Conservation (phyloP, 2,797 vertebrate species). For the Eulemur coronatus region DNA sequence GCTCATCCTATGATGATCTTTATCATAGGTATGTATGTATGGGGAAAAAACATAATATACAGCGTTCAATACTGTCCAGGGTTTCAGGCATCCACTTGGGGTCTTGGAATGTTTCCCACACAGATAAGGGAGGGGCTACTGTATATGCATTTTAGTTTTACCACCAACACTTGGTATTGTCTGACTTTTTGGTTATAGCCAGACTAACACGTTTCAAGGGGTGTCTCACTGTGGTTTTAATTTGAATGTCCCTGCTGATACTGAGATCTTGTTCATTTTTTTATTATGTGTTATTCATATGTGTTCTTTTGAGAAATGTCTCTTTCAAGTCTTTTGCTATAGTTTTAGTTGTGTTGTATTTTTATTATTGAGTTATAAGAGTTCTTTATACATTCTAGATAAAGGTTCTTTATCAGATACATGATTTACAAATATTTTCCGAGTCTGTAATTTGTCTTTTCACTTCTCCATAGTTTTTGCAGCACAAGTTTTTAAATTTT, state of each 20-base stretch:
- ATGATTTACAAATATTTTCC: background rate
- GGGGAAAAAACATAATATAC: background rate
- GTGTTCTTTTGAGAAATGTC: background rate
- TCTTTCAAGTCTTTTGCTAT: background rate
- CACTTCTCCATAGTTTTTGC: background rate
- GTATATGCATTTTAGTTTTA: background rate
- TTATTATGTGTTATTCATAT: background rate
- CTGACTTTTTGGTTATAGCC: background rate
- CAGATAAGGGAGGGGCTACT: background rate
- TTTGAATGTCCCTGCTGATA: background rate
- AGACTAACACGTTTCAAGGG: background rate
- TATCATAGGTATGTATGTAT: background rate
- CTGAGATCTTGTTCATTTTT: background rate
- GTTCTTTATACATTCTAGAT: background rate
- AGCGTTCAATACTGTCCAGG: background rate
- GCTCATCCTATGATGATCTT: background rate
- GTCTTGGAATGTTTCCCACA: background rate
- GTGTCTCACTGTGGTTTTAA: background rate
- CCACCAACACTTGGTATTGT: no score
- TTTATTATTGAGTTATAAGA: background rate
- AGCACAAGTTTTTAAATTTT: background rate
- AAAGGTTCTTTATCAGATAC: background rate
- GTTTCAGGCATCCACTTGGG: background rate
- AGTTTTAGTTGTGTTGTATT: background rate
- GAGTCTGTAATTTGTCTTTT: background rate